These are phyloP conservation scores for Tragelaphus scriptus DNA, from an alignment of 2,113 vertebrate species.

Conservation along the genomic window DNA sequence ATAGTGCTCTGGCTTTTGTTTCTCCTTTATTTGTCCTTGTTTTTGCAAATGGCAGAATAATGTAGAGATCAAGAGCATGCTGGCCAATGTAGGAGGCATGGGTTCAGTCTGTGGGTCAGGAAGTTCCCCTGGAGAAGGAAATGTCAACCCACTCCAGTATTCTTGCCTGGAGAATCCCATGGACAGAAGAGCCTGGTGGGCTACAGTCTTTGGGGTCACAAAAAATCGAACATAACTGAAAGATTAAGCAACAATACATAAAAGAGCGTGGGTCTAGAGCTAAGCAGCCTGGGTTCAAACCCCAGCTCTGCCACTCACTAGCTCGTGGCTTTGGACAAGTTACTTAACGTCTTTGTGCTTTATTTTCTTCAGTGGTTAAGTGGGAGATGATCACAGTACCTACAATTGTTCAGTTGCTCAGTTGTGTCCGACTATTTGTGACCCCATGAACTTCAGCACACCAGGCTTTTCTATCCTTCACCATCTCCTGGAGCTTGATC, in stretches of 20 bases:
- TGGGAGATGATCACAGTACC: accelerated
- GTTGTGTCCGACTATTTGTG: background rate
- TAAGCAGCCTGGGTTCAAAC: background rate
- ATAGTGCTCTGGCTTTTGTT: background rate
- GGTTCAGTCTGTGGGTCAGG: background rate
- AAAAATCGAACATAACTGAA: background rate
- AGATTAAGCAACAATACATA: background rate
- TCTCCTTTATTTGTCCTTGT: background rate
- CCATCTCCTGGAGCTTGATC: background rate
- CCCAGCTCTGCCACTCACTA: background rate
- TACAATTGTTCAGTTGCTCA: background rate
- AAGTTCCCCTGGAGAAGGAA: background rate
- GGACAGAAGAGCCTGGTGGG: background rate
- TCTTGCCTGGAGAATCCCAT: background rate
- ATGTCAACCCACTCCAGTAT: background rate
- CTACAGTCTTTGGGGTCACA: background rate
- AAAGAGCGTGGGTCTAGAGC: accelerated
- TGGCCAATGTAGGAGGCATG: background rate
- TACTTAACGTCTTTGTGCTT: background rate
- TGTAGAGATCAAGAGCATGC: accelerated
- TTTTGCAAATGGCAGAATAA: background rate
- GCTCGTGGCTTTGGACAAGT: background rate
- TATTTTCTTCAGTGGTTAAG: background rate
- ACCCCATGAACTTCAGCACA: background rate
- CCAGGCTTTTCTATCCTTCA: background rate